These are phyloP conservation scores for Epicampocera succincta DNA, from an alignment of 2,888 invertebrate genomes.

Conservation along the genomic window DNA sequence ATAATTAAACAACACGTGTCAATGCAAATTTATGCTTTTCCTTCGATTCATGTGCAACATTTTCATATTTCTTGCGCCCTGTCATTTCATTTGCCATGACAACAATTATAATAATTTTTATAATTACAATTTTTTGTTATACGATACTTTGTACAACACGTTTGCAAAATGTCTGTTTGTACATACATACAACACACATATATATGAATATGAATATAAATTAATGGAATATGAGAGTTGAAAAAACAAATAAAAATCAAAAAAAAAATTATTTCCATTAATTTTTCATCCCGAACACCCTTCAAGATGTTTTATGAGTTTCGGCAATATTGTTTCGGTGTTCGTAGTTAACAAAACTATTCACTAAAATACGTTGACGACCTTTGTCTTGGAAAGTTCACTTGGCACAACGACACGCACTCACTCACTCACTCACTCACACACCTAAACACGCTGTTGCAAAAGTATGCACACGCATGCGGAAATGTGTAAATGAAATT, in stretches of 20 bases:
- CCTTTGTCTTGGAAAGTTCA: conserved; percentile 67
- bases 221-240: conserved; percentile 35
- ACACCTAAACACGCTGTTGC: conserved; percentile 19
- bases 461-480: conserved; percentile 7
- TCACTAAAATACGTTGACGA: conserved; percentile 66
- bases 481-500: conserved; percentile 36
- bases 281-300: conserved; percentile 60
- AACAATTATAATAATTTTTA: conserved; percentile 66
- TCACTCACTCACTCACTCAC: conserved; percentile 22
- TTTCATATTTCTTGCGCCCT: conserved; percentile 36
- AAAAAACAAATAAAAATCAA: conserved; percentile 19
- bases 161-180: conserved; percentile 10
- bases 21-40: conserved; percentile 55
- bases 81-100: conserved; percentile 61
- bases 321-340: conserved; percentile 16
- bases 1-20: conserved; percentile 66
- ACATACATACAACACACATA: too few relatives aligned
- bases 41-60: conserved; percentile 32
- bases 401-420: conserved; percentile 20
- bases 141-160: conserved; percentile 61
- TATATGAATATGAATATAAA: conserved; percentile 44
- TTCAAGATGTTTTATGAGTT: conserved; percentile 47
- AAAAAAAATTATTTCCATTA: conserved; percentile 35
- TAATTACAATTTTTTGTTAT: conserved; percentile 53
- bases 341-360: conserved; percentile 47